Evolutionary conservation across 2,113 vertebrate genomes (phyloP).

Genomic region (Manacus vitellinus): DNA sequence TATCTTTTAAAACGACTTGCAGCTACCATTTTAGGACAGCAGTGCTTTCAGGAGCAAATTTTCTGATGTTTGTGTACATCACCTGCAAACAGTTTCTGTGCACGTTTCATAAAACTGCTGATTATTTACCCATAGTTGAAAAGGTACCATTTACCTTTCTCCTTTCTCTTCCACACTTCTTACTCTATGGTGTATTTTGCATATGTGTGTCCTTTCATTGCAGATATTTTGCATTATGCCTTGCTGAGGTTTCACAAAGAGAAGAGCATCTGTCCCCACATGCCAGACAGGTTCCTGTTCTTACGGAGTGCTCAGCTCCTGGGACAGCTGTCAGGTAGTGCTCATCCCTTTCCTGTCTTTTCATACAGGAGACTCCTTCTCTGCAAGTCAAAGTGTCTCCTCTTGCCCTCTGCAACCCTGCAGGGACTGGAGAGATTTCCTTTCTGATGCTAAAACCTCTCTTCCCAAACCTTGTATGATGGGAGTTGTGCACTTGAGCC

Average conservation of each 20-base stretch:
- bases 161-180: background rate
- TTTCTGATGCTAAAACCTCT: background rate
- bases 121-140: background rate
- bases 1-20: background rate
- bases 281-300: background rate
- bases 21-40: background rate
- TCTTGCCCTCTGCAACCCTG: background rate
- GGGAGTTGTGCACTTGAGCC: background rate
- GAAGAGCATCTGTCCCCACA: rapidly evolving
- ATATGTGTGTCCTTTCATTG: background rate
- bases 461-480: background rate
- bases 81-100: background rate
- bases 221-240: background rate
- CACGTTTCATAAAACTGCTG: background rate
- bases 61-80: background rate
- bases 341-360: background rate
- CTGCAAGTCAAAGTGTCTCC: background rate
- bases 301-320: background rate
- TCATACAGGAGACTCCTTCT: background rate
- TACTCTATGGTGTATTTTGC: background rate
- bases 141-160: background rate
- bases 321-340: background rate
- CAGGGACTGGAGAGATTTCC: background rate
- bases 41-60: background rate
- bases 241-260: background rate